Conservation (phyloP, 1,140 invertebrate species). For the Drosophila tropicalis region DNA sequence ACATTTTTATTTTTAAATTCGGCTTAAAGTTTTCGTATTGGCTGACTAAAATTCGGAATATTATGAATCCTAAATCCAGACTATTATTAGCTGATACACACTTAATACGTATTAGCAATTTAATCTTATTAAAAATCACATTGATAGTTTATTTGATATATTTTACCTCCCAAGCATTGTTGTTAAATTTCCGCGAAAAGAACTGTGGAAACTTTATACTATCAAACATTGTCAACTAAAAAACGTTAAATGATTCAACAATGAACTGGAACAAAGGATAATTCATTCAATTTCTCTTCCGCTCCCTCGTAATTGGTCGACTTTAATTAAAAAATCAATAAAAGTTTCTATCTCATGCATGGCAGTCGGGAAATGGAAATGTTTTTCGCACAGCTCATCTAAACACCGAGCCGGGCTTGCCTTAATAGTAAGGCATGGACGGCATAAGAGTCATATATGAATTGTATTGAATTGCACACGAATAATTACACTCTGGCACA, state of each 20-base stretch:
- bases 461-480: slow-evolving; percentile 33
- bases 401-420: slow-evolving; percentile 14
- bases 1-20: too few species aligned
- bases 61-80: too few species aligned
- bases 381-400: slow-evolving; percentile 48
- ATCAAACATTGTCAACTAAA: not conserved
- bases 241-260: not conserved
- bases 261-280: not conserved
- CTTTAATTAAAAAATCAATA: slow-evolving; percentile 50
- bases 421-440: slow-evolving; percentile 27
- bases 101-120: too few species aligned
- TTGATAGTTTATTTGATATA: too few species aligned
- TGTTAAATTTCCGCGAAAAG: slow-evolving; percentile 33
- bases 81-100: too few species aligned
- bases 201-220: slow-evolving; percentile 16
- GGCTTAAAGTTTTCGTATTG: too few species aligned
- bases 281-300: not conserved
- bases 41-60: too few species aligned
- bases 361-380: slow-evolving; percentile 28
- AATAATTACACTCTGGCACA: slow-evolving; percentile 26
- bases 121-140: too few species aligned
- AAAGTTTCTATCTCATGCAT: slow-evolving; percentile 18
- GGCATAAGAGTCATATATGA: slow-evolving; percentile 12
- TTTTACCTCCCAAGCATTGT: slow-evolving; percentile 47
- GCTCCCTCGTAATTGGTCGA: slow-evolving; percentile 21